These are phyloP conservation scores for Tokudaia muenninki DNA, from an alignment of 2,797 vertebrate genomes.

Conservation along the genomic window DNA sequence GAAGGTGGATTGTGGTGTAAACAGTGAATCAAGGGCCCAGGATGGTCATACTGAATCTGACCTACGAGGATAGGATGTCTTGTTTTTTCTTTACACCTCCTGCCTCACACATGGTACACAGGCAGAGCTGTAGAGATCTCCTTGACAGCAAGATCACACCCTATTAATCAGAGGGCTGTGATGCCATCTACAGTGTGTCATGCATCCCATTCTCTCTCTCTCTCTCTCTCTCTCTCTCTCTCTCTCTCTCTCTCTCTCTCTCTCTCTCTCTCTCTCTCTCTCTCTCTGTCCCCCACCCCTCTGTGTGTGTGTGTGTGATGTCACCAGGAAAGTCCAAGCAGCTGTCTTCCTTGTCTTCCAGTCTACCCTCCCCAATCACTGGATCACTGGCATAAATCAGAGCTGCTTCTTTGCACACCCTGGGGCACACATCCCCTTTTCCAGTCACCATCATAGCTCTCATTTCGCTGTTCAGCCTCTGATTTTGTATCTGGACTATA, in stretches of 20 bases:
- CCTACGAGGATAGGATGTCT: neutral
- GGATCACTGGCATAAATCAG: neutral
- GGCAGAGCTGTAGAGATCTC: neutral
- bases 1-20: neutral
- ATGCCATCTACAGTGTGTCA: neutral
- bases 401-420: neutral
- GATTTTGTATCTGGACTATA: neutral
- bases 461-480: neutral
- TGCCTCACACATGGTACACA: neutral
- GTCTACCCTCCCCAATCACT: neutral
- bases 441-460: neutral
- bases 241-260: too few relatives aligned
- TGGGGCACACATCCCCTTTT: neutral
- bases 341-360: neutral
- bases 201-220: neutral
- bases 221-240: too few relatives aligned
- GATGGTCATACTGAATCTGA: neutral
- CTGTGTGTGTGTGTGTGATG: too few relatives aligned
- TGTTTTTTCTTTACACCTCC: neutral
- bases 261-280: too few relatives aligned
- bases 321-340: neutral
- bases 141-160: neutral
- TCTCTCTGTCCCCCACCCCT: too few relatives aligned
- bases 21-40: rapidly evolving
- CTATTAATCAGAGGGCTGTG: neutral